Percentiles rank a stretch among this genome's conserved stretches.
Conservation (phyloP, 2,888 invertebrate genomes). For the Drosophila algonquin region DNA sequence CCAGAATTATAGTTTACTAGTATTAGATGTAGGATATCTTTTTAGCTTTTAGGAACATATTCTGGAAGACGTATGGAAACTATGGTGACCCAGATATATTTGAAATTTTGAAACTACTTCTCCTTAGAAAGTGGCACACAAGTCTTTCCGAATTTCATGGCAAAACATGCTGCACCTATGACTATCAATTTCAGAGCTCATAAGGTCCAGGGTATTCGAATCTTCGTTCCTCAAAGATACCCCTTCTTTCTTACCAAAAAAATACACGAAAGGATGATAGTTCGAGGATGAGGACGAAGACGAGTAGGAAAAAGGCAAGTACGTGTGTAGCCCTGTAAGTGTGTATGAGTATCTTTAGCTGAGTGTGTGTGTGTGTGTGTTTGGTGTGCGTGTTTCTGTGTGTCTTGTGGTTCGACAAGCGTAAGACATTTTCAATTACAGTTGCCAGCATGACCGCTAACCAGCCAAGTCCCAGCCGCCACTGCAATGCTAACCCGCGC, state of each 20-base stretch:
- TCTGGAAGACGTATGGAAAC: no score
- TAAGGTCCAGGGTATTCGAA: no score
- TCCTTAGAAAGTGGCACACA: no score
- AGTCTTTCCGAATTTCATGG: no score
- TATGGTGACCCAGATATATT: no score
- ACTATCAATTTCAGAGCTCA: no score
- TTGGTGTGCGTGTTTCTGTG: constrained; percentile 47
- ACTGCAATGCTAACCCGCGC: not conserved
- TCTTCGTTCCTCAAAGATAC: not conserved
- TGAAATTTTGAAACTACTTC: no score
- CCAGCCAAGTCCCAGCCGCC: constrained; percentile 15
- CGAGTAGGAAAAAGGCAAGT: constrained; percentile 5
- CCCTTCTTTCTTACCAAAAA: constrained; percentile 30
- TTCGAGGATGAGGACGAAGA: no score
- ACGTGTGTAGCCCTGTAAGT: constrained; percentile 17
- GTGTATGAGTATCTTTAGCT: constrained; percentile 8
- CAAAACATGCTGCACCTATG: no score
- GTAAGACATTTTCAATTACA: constrained; percentile 83
- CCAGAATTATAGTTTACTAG: no score
- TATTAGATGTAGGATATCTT: no score
- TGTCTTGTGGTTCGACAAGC: constrained; percentile 79
- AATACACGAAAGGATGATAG: constrained; percentile 43
- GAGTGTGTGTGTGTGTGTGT: constrained; percentile 28
- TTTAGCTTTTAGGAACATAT: no score
- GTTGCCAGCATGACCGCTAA: constrained; percentile 63